These are phyloP conservation scores for Lethenteron reissneri DNA, from an alignment of 2,113 vertebrate genomes.

Conservation along the genomic window DNA sequence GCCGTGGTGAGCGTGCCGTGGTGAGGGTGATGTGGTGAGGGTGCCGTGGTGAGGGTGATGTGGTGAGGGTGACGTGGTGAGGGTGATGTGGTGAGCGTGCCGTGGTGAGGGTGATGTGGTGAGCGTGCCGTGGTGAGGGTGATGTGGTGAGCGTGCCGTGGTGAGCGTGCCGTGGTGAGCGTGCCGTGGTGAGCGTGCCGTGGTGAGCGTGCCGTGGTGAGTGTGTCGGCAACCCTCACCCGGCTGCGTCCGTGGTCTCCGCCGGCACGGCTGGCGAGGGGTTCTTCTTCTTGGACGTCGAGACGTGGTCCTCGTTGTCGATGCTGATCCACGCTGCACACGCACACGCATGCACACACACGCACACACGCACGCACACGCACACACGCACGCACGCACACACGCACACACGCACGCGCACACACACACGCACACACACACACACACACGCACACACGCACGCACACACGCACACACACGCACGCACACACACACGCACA, in stretches of 20 bases:
- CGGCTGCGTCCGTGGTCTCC: constrained; percentile 38
- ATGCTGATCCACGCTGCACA: constrained; percentile 75
- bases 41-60: too few species aligned
- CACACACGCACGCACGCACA: neutral
- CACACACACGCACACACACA: neutral
- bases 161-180: too few species aligned
- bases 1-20: too few species aligned
- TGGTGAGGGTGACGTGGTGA: too few species aligned
- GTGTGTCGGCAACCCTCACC: constrained; percentile 22
- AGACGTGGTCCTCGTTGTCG: constrained; percentile 50
- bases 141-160: too few species aligned
- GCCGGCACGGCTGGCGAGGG: constrained; percentile 29
- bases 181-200: neutral
- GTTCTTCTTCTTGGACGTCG: constrained; percentile 38
- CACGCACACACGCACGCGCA: neutral
- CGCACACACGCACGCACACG: neutral
- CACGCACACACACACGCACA: too few species aligned
- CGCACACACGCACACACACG: too few species aligned
- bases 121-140: too few species aligned
- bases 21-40: too few species aligned
- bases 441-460: too few species aligned
- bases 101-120: too few species aligned
- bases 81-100: too few species aligned
- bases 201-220: neutral
- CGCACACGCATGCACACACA: neutral